Evolutionary conservation across 2,113 vertebrate genomes (phyloP).

Genomic region (Tragulus kanchil): DNA sequence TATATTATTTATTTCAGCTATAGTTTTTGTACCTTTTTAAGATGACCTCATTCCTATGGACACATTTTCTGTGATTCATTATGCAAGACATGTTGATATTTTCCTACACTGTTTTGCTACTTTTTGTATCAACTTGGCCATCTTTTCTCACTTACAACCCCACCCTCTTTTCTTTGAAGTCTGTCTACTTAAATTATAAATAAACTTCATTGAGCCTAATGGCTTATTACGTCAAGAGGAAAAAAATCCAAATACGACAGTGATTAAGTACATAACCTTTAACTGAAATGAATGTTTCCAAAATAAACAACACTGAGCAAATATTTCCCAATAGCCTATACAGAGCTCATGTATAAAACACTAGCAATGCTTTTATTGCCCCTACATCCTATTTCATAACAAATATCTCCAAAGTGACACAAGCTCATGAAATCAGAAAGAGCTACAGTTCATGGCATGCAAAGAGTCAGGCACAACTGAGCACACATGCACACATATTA

Average conservation of each 20-base stretch:
- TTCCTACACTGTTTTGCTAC: constrained; percentile 66
- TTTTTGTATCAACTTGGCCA: constrained; percentile 71
- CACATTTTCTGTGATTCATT: constrained; percentile 65
- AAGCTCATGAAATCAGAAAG: no score
- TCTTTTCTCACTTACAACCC: constrained; percentile 60
- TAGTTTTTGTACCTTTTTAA: constrained; percentile 25
- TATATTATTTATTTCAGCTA: constrained; percentile 38
- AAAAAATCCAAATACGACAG: constrained; percentile 67
- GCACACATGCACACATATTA: constrained; percentile 5
- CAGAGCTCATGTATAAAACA: not conserved
- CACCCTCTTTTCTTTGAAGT: constrained; percentile 79
- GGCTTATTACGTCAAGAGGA: constrained; percentile 67
- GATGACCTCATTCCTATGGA: constrained; percentile 47
- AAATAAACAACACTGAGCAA: constrained; percentile 68
- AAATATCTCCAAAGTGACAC: no score
- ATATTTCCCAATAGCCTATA: constrained; percentile 55
- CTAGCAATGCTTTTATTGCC: not conserved
- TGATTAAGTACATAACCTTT: constrained; percentile 74
- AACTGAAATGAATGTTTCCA: constrained; percentile 70
- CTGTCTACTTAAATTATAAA: constrained; percentile 77
- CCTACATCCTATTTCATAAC: not conserved
- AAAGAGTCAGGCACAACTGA: not conserved
- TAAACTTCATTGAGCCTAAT: constrained; percentile 71
- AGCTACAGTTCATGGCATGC: not conserved
- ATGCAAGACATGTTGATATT: constrained; percentile 70